phyloP scores from a whole-genome alignment of 2,888 invertebrate species.

The Latheticus oryzae region DNA sequence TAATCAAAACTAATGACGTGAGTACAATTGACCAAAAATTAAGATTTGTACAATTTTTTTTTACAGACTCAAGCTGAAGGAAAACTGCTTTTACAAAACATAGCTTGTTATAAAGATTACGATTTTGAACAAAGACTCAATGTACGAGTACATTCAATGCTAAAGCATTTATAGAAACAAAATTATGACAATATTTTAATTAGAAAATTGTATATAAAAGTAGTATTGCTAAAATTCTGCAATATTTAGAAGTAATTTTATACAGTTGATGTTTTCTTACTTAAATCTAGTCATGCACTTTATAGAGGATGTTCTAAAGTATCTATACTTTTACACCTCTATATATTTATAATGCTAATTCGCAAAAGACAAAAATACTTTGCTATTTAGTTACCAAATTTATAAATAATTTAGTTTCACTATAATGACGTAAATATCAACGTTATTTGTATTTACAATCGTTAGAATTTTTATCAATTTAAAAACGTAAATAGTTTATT shows the following conservation, averaged over 20 bases:
- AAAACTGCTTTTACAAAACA: constrained; percentile 66
- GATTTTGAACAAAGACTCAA: constrained; percentile 76
- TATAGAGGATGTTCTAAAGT: too few species aligned
- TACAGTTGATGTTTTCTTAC: too few species aligned
- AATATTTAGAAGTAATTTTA: constrained; percentile 26
- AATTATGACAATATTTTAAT: constrained; percentile 31
- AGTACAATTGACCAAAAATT: constrained; percentile 5
- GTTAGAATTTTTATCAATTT: too few species aligned
- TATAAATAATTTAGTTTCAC: too few species aligned
- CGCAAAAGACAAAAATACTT: too few species aligned
- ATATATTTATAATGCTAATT: too few species aligned
- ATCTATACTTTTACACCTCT: too few species aligned
- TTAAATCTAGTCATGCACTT: too few species aligned
- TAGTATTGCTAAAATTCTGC: constrained; percentile 13
- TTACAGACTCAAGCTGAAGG: constrained; percentile 70
- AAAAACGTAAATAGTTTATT: too few species aligned
- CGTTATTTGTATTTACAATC: too few species aligned
- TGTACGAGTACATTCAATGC: constrained; percentile 71
- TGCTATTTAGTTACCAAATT: too few species aligned
- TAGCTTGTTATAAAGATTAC: constrained; percentile 71
- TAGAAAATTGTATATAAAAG: constrained; percentile 2
- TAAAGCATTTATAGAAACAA: constrained; percentile 57
- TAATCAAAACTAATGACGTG: constrained; percentile 62
- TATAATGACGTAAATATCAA: too few species aligned
- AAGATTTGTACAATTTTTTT: constrained; percentile 26